Percentiles rank a stretch among this genome's conserved stretches.
Conservation (phyloP, 2,797 vertebrate genomes). For the Falco naumanni region DNA sequence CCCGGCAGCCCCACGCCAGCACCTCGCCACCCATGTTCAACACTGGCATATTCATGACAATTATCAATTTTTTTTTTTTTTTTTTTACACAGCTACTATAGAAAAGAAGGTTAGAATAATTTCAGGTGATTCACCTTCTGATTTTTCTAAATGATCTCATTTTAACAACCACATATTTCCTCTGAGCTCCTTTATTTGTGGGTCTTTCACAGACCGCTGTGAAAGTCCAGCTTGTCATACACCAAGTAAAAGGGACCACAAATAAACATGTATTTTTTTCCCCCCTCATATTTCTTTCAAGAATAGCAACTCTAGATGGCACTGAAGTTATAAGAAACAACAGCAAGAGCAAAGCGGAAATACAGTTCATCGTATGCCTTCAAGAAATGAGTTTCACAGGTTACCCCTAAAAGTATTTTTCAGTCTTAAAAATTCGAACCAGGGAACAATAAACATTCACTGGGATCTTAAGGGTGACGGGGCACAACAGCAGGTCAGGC, state of each 20-base stretch:
- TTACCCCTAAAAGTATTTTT: background rate
- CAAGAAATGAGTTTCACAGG: background rate
- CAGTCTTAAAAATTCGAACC: background rate
- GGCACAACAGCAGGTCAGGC: accelerated
- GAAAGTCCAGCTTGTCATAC: background rate
- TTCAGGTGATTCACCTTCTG: background rate
- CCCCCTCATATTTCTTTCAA: background rate
- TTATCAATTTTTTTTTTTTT: background rate
- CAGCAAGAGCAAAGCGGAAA: background rate
- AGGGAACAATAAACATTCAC: background rate
- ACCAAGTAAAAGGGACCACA: background rate
- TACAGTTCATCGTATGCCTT: background rate
- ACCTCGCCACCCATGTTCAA: accelerated
- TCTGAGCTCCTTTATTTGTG: background rate
- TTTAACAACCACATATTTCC: background rate
- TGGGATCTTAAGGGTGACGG: background rate
- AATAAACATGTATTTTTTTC: background rate
- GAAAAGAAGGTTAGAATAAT: background rate
- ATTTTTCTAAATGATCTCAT: background rate
- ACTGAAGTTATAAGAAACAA: background rate
- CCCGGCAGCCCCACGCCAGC: no score
- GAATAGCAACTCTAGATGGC: background rate
- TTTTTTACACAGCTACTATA: background rate
- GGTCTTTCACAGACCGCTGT: background rate
- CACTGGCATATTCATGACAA: background rate